Conservation (phyloP, 2,113 vertebrate species). For the Carassius carassius region DNA sequence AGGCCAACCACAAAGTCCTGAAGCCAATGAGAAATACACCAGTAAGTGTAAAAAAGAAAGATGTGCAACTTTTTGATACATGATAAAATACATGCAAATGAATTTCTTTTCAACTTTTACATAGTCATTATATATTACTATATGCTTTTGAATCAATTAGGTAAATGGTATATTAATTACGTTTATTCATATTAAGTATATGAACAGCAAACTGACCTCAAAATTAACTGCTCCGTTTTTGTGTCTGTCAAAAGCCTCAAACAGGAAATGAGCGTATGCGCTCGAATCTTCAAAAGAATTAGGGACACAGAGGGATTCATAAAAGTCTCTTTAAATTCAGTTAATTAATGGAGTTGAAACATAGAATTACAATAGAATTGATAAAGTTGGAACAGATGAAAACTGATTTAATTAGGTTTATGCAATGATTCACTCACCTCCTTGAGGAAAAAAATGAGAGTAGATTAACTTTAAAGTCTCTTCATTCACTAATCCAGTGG, state of each 20-base stretch:
- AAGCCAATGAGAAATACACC: conserved; percentile 23
- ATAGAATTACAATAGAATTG: too few relatives aligned
- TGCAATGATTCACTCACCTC: conserved; percentile 81
- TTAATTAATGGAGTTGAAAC: background rate
- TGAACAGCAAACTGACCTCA: conserved; percentile 81
- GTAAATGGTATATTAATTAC: background rate
- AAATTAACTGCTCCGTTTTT: conserved; percentile 95
- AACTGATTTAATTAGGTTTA: background rate
- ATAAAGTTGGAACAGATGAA: background rate
- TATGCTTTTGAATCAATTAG: background rate
- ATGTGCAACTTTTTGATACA: background rate
- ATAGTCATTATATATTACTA: background rate
- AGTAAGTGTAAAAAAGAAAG: too few relatives aligned
- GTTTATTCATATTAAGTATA: background rate
- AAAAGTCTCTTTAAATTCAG: background rate
- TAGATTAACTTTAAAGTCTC: conserved; percentile 98
- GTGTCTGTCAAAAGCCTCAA: conserved; percentile 96
- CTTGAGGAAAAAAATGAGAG: conserved; percentile 98
- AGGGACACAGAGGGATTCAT: background rate
- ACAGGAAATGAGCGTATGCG: conserved; percentile 95
- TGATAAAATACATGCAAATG: background rate
- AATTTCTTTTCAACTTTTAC: background rate
- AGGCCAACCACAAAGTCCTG: conserved; percentile 96
- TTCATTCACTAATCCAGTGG: conserved; percentile 92
- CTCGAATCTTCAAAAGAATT: conserved; percentile 85